phyloP scores from a whole-genome alignment of 2,113 vertebrate species.

The Chamaetylas fuelleborni region DNA sequence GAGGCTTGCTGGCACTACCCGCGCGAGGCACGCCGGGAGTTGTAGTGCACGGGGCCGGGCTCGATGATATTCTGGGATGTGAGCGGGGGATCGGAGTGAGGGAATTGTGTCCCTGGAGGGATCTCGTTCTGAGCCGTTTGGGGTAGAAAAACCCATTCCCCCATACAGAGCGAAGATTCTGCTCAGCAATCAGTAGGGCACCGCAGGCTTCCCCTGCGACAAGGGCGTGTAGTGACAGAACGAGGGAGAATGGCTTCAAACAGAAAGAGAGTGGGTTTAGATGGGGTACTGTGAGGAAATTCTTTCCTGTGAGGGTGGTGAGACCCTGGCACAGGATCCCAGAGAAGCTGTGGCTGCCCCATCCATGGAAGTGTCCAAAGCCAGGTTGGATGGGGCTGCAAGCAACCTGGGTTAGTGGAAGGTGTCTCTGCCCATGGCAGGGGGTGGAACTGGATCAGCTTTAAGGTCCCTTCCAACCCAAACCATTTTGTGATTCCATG shows the following conservation, averaged over 20 bases:
- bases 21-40: neutral
- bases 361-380: neutral
- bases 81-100: fast-evolving
- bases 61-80: no score
- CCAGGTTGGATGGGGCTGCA: neutral
- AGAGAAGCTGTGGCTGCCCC: neutral
- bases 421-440: neutral
- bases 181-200: neutral
- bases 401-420: neutral
- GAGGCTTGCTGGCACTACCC: no score
- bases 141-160: no score
- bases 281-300: neutral
- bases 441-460: neutral
- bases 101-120: fast-evolving
- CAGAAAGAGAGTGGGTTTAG: neutral
- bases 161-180: neutral
- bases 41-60: neutral
- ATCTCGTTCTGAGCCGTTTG: neutral
- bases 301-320: no score
- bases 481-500: neutral
- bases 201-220: neutral
- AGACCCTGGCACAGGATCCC: no score
- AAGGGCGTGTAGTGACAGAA: neutral
- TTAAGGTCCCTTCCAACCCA: neutral
- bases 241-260: neutral